Evolutionary conservation across 92 coral and sea anemone genomes (phyloP), one percentile per base, ranked within the genome.

Genomic region (Zoanthus sansibaricus): DNA sequence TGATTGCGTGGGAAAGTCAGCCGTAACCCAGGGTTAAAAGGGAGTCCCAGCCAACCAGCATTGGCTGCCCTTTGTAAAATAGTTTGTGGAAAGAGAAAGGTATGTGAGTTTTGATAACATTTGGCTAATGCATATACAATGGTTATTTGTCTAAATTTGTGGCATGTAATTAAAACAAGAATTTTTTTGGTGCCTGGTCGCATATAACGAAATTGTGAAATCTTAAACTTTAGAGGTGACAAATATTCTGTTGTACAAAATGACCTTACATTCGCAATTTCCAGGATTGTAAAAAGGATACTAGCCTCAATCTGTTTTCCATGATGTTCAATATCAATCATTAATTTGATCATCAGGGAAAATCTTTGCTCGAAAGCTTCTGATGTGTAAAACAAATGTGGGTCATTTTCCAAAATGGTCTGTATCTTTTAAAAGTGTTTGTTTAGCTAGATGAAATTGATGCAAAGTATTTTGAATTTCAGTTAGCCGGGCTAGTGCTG

Each of bases 171-270:
- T 49, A 49, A 49, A 49, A 1, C 55, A 49, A 49, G 7, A 49
- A 3, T 49, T 49, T 49, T 49, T 11, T 49, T 9, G 6, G 44
- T 21, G 44, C 31, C 74, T 13, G 74, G 74, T 25, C 44, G 1
- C 2, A 6, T 31, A 69, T 69, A 69, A 12, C 45, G 31, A 25
- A 30, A 10, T 7, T 31, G 5, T 3, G 74, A 69, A 21, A 69
- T 69, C 16, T 69, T 69, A 33, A 69, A 25, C 10, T 69, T 14
- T 6, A 69, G 37, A 25, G 74, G 74, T 21, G 74, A 69, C 37
- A 69, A 33, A 30, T 9, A 69, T 31, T 69, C 74, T 10, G 30
- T 69, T 69, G 74, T 69, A 21, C 74, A 69, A 69, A 69, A 69
- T 11, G 37, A 33, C 17, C 45, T 21, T 33, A 31, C 5, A 21